Percentiles rank a stretch among this genome's conserved stretches.
These are phyloP conservation scores for Rhizomys pruinosus DNA, from an alignment of 2,113 vertebrate genomes.

Conservation along the genomic window DNA sequence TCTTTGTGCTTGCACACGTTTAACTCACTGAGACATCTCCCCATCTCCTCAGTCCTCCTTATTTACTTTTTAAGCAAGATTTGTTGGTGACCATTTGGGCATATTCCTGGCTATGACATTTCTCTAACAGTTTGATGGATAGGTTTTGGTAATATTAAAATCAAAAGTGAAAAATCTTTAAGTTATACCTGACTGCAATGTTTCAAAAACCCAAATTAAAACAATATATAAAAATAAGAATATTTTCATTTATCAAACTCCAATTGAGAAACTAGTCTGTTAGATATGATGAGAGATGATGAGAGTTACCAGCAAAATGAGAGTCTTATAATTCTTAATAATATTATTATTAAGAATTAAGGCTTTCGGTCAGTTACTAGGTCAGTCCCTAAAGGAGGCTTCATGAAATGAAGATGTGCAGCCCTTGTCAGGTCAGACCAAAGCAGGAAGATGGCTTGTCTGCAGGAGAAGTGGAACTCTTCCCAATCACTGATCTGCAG, in stretches of 20 bases:
- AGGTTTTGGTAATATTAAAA: not conserved
- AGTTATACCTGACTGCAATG: not conserved
- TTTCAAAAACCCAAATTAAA: constrained; percentile 47
- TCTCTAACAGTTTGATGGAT: not conserved
- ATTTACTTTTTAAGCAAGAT: not conserved
- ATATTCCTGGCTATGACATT: not conserved
- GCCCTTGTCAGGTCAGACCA: not conserved
- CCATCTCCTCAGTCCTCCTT: too few relatives aligned
- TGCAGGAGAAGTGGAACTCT: not conserved
- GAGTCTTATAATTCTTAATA: too few relatives aligned
- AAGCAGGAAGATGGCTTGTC: not conserved
- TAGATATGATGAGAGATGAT: not conserved
- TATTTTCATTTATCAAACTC: constrained; percentile 5
- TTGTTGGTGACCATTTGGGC: constrained; percentile 18
- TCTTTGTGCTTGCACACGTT: too few relatives aligned
- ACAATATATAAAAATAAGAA: constrained; percentile 44
- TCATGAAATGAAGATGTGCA: not conserved
- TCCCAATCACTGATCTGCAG: not conserved
- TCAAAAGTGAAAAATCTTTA: constrained; percentile 27
- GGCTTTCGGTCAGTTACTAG: not conserved
- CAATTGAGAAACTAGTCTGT: not conserved
- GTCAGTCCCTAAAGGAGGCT: too few relatives aligned
- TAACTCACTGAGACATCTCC: not conserved
- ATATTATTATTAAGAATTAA: not conserved
- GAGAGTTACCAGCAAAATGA: not conserved